Evolutionary conservation across 1,140 invertebrate species (phyloP).

Genomic region (Lepidurus packardi): DNA sequence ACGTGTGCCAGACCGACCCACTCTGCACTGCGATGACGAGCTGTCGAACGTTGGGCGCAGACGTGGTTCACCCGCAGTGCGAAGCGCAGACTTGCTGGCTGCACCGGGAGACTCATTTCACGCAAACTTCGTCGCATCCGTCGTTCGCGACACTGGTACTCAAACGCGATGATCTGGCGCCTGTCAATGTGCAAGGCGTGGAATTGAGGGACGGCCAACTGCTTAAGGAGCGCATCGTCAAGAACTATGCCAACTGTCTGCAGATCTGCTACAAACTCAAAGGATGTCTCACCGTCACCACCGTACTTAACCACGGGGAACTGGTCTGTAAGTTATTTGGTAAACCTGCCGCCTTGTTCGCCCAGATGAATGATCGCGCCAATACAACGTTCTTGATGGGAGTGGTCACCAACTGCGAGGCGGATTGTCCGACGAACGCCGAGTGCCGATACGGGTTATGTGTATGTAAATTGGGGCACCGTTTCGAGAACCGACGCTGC

Average conservation of each 20-base stretch:
- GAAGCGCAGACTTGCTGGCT: slow-evolving; percentile 27
- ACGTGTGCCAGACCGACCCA: slow-evolving; percentile 11
- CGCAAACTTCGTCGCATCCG: not conserved
- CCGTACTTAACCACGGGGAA: not conserved
- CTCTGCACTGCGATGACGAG: slow-evolving; percentile 23
- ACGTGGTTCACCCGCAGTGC: slow-evolving; percentile 22
- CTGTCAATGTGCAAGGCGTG: slow-evolving; percentile 22
- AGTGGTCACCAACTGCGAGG: slow-evolving; percentile 11
- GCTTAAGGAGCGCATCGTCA: not conserved
- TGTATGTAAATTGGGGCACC: slow-evolving; percentile 4
- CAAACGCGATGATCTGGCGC: slow-evolving; percentile 22
- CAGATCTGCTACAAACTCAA: slow-evolving; percentile 24
- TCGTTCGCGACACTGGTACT: slow-evolving; percentile 25
- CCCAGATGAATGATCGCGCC: not conserved
- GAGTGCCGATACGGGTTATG: not conserved
- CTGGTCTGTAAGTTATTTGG: not conserved
- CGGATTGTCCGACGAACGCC: not conserved
- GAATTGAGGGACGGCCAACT: slow-evolving; percentile 22
- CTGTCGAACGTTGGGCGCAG: slow-evolving; percentile 18
- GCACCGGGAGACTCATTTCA: slow-evolving; percentile 24
- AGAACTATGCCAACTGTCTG: slow-evolving; percentile 26
- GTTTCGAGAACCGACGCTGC: not conserved
- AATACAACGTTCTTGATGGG: not conserved
- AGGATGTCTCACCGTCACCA: slow-evolving; percentile 16
- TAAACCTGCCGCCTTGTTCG: not conserved